Base-by-base conservation (phyloP, 2,797 vertebrate species). In the Sebastes matsubarae region DNA sequence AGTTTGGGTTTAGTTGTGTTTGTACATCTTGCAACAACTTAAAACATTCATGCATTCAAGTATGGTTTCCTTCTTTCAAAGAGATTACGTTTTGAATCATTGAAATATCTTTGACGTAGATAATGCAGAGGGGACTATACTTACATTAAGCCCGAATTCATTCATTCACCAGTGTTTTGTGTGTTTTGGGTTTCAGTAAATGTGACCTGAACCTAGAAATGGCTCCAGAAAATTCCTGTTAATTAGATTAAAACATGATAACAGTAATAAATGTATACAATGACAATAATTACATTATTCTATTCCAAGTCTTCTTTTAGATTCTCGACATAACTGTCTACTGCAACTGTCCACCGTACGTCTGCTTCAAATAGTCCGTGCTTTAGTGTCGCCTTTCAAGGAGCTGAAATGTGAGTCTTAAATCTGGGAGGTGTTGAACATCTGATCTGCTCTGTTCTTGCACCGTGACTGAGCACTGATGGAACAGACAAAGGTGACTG, bases 321-420 rank as follows among this genome's bases (percentile, higher is more conserved):
- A 61, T 72, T 55, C n/a, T n/a, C 13, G 2, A 11, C 65, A 80
- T 63, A 70, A 81, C 74, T 84, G 67, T 80, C 58, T 16, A 20
- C 42, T 65, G 11, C 64, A 68, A 68, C 50, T 59, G 68, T 71
- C 70, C 76, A 29, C 46, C 81, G 38, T 73, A 52, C 9, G 25
- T 42, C 42, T 0, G 60, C 83, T 68, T 79, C 79, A 87, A 87
- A 88, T 83, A 89, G 87, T 87, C 8, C n/a, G 24, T 38, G 64
- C 77, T 79, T 71, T 68, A 46, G 60, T 67, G 65, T 50, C 77
- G 12, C 86, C 84, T 85, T 83, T 88, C 78, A 92, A 86, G 86
- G 78, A 91, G 74, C 61, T 87, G 87, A 89, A 90, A 94, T 72
- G 52, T 80, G 89, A 92, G 77, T 84, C 86, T 74, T 54, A 61